Evolutionary conservation across 2,888 invertebrate genomes (phyloP), one percentile per base, ranked within the genome.

Genomic region (Pammene aurita): DNA sequence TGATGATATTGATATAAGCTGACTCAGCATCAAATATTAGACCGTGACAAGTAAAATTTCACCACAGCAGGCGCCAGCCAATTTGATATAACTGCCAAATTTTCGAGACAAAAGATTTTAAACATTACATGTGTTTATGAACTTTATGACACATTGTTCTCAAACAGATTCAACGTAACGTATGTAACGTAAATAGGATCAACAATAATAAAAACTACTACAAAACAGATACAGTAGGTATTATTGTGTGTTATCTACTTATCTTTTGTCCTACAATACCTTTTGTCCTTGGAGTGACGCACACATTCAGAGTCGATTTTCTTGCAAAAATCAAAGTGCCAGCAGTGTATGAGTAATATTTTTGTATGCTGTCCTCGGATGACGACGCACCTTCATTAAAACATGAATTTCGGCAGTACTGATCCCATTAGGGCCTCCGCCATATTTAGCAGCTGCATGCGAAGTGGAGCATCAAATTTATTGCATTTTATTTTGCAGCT

Each of bases 1-100:
- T n/a, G 6, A 50, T 63, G 5, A 16, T 54, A 54, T 34, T n/a
- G 6, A 50, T 63, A 9, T 41, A 16, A 48, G 61, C 38, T 62
- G 35, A 63, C 18, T 62, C 56, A 50, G 35, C n/a, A 56, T n/a
- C 18, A 56, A 34, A 41, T 34, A 50, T 35, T n/a, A 57, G 55
- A 38, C 44, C 48, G 18, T 57, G 34, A 26, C 41, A n/a, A 16
- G 16, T 7, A 82, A 80, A 83, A 80, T 81, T 79, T 76, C 78
- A 76, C 73, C 79, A 76, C 74, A 79, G 78, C 79, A 78, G 80
- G 84, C 80, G 80, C 81, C 80, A 78, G 71, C 79, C 72, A 75
- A 78, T 75, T 75, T 74, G 71, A 72, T 75, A 75, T 73, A 72
- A 72, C 75, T 60, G 58, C 60, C 60, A 66, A 66, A 60, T 54